Evolutionary conservation across 2,888 invertebrate genomes (phyloP).

Genomic region (Pollenia amentaria): DNA sequence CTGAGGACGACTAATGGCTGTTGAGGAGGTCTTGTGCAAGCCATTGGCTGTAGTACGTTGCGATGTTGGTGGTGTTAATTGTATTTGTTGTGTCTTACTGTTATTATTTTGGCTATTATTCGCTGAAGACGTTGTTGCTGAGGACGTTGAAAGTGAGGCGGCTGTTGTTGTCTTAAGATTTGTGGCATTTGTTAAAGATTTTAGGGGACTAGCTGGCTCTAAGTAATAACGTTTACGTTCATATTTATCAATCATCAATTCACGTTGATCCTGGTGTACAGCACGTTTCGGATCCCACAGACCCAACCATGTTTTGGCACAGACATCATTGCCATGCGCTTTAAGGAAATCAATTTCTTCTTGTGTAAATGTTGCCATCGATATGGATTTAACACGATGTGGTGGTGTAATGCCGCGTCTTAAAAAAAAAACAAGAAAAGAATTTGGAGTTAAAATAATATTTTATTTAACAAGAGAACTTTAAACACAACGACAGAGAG

Average conservation of each 20-base stretch:
- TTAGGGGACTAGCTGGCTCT: conserved; percentile 85
- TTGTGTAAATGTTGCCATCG: conserved; percentile 98
- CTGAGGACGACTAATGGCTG: conserved; percentile 83
- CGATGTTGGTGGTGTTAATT: conserved; percentile 83
- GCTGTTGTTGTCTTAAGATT: conserved; percentile 78
- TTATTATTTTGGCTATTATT: conserved; percentile 66
- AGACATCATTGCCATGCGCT: conserved; percentile 96
- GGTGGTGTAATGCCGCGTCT: conserved; percentile 99
- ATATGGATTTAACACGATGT: conserved; percentile 98
- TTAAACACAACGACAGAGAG: neutral
- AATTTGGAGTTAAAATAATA: neutral
- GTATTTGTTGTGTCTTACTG: conserved; percentile 76
- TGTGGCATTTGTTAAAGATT: conserved; percentile 83
- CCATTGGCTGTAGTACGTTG: conserved; percentile 82
- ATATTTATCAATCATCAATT: conserved; percentile 97
- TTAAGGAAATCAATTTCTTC: conserved; percentile 97
- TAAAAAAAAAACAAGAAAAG: conserved; percentile 82
- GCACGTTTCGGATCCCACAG: conserved; percentile 92
- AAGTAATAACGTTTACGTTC: conserved; percentile 91
- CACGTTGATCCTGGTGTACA: conserved; percentile 95
- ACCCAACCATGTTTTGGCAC: conserved; percentile 96
- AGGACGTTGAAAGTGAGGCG: conserved; percentile 56
- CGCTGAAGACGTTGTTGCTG: conserved; percentile 58
- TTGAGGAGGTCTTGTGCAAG: conserved; percentile 79
- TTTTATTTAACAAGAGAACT: neutral